A percentile compares a stretch with the other conserved stretches of the same genome.
These are phyloP conservation scores for Ophioninae sp. DNA, from an alignment of 2,888 invertebrate genomes.

Conservation along the genomic window DNA sequence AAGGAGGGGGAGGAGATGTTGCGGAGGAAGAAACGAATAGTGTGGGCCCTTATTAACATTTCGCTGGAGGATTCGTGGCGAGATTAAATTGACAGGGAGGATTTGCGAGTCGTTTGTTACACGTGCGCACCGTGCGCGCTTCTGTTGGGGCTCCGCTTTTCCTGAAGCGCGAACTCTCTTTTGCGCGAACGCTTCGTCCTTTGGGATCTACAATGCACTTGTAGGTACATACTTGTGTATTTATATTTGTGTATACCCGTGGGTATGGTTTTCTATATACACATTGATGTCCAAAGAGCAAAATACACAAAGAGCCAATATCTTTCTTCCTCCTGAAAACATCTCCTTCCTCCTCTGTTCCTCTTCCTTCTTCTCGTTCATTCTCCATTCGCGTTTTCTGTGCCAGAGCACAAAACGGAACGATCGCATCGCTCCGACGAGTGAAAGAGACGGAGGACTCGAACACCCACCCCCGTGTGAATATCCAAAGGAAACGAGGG, in stretches of 20 bases:
- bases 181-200: constrained; percentile 31
- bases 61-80: constrained; percentile 79
- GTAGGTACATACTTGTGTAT: not conserved
- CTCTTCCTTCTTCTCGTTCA: constrained; percentile 33
- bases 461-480: constrained; percentile 33
- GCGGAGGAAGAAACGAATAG: constrained; percentile 68
- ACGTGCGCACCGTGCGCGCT: constrained; percentile 59
- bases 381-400: constrained; percentile 37
- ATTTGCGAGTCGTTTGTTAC: constrained; percentile 81
- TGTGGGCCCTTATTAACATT: constrained; percentile 80
- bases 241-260: not conserved
- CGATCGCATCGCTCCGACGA: constrained; percentile 54
- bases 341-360: constrained; percentile 42
- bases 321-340: constrained; percentile 54
- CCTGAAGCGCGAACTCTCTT: constrained; percentile 41
- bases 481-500: constrained; percentile 52
- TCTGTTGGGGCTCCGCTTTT: constrained; percentile 56
- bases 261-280: not conserved
- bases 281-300: constrained; percentile 27
- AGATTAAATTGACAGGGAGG: constrained; percentile 81
- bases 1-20: constrained; percentile 21
- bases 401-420: constrained; percentile 42
- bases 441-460: constrained; percentile 58
- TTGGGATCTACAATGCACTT: constrained; percentile 23
- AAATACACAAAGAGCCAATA: constrained; percentile 53